Conservation (phyloP, 37 sponge, comb jelly and placozoan genomes). For the Cladorhizidae sp. region DNA sequence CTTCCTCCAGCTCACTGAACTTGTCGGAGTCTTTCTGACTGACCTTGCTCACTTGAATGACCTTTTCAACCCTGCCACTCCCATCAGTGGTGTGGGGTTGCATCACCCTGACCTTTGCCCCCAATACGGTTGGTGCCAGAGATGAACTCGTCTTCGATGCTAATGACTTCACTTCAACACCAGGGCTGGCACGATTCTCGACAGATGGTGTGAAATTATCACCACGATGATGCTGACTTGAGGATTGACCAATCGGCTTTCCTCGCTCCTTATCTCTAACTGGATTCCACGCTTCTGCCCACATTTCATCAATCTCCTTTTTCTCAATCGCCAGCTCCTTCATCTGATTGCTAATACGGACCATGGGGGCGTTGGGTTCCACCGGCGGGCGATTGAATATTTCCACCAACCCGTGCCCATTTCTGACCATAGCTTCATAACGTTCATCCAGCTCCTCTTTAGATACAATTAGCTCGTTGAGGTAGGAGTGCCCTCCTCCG, state of each 20-base stretch:
- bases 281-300: slow-evolving; percentile 11
- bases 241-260: background rate
- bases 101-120: background rate
- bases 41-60: background rate
- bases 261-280: background rate
- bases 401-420: slow-evolving; percentile 5
- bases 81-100: background rate
- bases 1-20: slow-evolving; percentile 37
- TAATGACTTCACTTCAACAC: no score
- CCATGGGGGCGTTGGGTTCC: background rate
- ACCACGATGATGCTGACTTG: background rate
- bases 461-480: background rate
- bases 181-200: background rate
- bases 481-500: background rate
- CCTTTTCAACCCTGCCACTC: background rate
- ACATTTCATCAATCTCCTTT: slow-evolving; percentile 10
- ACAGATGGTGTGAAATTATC: background rate
- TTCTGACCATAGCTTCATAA: background rate
- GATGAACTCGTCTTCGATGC: no score
- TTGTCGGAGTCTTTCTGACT: slow-evolving; percentile 12
- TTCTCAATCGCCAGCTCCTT: background rate
- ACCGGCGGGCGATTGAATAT: slow-evolving; percentile 12
- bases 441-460: background rate
- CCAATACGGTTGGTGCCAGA: no score
- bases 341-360: slow-evolving; percentile 2